Percentiles rank a stretch among this genome's conserved stretches.
Evolutionary conservation across 2,113 vertebrate species (phyloP).

Genomic region (Nycticorax nycticorax): DNA sequence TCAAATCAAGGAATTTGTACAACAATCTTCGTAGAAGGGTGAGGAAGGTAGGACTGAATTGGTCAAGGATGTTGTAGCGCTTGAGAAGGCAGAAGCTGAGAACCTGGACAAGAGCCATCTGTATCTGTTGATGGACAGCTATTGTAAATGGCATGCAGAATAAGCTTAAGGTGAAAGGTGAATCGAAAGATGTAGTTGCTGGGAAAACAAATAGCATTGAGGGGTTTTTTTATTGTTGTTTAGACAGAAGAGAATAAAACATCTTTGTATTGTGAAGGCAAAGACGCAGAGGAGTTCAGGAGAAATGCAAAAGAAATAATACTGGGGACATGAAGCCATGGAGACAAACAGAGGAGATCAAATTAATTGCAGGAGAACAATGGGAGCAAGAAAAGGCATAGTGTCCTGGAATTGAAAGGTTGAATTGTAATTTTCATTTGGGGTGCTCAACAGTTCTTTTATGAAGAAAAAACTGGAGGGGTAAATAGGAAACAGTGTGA

Average conservation of each 20-base stretch:
- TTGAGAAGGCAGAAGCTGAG: background rate
- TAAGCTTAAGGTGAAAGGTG: background rate
- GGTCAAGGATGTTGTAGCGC: background rate
- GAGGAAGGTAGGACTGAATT: background rate
- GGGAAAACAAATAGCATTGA: background rate
- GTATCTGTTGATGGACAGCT: background rate
- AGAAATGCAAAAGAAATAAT: background rate
- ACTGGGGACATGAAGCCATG: background rate
- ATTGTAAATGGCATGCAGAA: background rate
- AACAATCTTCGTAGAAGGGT: background rate
- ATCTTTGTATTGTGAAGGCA: background rate
- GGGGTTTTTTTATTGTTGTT: background rate
- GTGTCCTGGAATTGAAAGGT: background rate
- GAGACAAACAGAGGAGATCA: background rate
- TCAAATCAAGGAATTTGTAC: background rate
- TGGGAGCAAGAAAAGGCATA: background rate
- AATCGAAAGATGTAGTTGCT: background rate
- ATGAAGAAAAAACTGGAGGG: background rate
- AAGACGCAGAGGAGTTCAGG: background rate
- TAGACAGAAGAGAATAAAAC: background rate
- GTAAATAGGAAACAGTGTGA: background rate
- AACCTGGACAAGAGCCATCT: background rate
- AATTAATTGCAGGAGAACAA: background rate
- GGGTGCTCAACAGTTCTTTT: background rate
- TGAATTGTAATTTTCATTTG: background rate